Evolutionary conservation across 2,113 vertebrate genomes (phyloP).

Genomic region (Arvicanthis niloticus): DNA sequence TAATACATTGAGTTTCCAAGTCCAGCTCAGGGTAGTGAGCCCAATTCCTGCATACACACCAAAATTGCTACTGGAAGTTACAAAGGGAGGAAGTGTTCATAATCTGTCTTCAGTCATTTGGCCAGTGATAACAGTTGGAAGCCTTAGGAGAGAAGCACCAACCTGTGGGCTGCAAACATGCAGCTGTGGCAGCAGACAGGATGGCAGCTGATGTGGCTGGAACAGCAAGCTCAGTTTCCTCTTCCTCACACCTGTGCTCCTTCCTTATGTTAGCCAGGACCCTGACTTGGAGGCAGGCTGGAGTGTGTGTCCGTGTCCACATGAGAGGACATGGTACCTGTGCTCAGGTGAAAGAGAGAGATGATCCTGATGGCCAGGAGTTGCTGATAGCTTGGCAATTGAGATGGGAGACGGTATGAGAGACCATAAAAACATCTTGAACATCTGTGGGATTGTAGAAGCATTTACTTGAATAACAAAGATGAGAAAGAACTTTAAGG

Average conservation of each 20-base stretch:
- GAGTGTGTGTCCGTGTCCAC: neutral
- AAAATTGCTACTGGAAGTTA: neutral
- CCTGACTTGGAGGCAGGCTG: neutral
- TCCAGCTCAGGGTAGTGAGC: neutral
- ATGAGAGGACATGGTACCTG: neutral
- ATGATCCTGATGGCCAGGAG: neutral
- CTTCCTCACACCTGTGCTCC: neutral
- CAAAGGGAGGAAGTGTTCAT: neutral
- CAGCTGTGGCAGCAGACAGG: neutral
- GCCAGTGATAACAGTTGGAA: neutral
- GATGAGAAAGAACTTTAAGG: neutral
- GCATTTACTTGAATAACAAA: neutral
- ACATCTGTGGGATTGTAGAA: neutral
- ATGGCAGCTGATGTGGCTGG: neutral
- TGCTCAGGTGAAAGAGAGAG: neutral
- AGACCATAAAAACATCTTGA: neutral
- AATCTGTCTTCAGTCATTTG: slow-evolving; percentile 3
- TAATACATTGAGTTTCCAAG: neutral
- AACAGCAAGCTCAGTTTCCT: neutral
- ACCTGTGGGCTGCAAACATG: neutral
- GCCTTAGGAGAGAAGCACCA: neutral
- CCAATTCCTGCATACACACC: neutral
- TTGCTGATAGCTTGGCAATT: neutral
- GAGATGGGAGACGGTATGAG: neutral
- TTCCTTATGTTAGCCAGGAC: neutral